Base-by-base conservation (phyloP, 2,113 vertebrate species). In the Tonatia bakeri region DNA sequence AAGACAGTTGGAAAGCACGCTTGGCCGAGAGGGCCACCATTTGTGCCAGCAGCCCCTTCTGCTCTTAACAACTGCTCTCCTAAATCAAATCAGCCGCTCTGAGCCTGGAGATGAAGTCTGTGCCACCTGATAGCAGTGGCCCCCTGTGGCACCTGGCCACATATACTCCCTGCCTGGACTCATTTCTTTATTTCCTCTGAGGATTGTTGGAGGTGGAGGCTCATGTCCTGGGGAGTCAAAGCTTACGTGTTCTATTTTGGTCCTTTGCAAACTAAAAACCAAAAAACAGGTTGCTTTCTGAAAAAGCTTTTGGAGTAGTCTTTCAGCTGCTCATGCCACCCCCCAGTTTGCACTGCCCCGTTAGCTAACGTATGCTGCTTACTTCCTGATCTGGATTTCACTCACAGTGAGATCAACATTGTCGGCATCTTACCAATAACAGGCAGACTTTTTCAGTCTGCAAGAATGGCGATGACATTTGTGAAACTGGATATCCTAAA, bases 61-160 rank as follows among this genome's bases (percentile, higher is more conserved):
- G 98, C 98, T 98, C 98, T 98, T 97, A 96, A 97, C 98, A 98
- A 98, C 98, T 98, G 98, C 98, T 98, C 16, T 95, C 95, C 98
- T 98, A 98, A 98, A 98, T 98, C 98, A 98, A 97, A 98, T 97
- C 97, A 97, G 91, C 90, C 79, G 94, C 94, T 94, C 69, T 94
- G 93, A 2, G 52, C 72, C 96, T 80, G 9, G 76, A 98, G 94
- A 98, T 97, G 95, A 96, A 96, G 97, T 95, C 31, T 3, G 52
- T 80, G 88, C 67, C 96, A 96, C 97, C 88, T 75, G 91, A 97
- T 14, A 96, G 20, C 47, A 88, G 73, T 56, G 92, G 86, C 80
- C 94, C 83, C 0, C 4, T 24, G 0, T 3, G 24, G 64, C 15
- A 52, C 45, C 97, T 87, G 38, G 76, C n/a, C 1, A 73, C 33